A percentile compares a stretch with the other conserved stretches of the same genome.
Evolutionary conservation across 2,888 invertebrate genomes (phyloP).

Genomic region (Icerya purchasi): DNA sequence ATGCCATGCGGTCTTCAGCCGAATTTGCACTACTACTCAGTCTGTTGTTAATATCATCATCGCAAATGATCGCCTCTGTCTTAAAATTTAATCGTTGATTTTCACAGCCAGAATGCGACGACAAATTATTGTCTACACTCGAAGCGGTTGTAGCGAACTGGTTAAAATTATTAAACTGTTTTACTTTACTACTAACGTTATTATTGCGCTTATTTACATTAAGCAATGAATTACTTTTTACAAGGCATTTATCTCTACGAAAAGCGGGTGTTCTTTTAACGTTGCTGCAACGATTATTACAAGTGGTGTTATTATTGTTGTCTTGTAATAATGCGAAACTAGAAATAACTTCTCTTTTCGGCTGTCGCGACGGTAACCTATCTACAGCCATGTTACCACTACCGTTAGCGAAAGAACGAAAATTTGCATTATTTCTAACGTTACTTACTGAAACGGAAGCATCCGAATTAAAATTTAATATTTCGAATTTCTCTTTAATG

Average conservation of each 20-base stretch:
- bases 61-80: neutral
- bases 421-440: too few relatives aligned
- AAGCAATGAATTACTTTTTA: neutral
- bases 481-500: constrained; percentile 21
- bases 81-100: neutral
- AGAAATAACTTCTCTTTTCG: too few relatives aligned
- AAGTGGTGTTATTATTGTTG: too few relatives aligned
- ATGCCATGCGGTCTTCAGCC: neutral
- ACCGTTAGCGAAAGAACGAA: too few relatives aligned
- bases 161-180: neutral
- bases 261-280: constrained; percentile 37
- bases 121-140: neutral
- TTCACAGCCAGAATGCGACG: neutral
- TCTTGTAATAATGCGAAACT: too few relatives aligned
- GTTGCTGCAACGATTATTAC: constrained; percentile 7
- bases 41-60: neutral
- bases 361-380: too few relatives aligned
- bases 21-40: neutral
- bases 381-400: too few relatives aligned
- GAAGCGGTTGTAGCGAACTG: neutral
- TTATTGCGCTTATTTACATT: neutral
- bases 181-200: constrained; percentile 5
- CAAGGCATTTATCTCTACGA: constrained; percentile 27
- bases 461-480: constrained; percentile 10
- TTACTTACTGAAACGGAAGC: neutral